These are phyloP conservation scores for Botia kubotai DNA, from an alignment of 2,797 vertebrate species.

Conservation along the genomic window DNA sequence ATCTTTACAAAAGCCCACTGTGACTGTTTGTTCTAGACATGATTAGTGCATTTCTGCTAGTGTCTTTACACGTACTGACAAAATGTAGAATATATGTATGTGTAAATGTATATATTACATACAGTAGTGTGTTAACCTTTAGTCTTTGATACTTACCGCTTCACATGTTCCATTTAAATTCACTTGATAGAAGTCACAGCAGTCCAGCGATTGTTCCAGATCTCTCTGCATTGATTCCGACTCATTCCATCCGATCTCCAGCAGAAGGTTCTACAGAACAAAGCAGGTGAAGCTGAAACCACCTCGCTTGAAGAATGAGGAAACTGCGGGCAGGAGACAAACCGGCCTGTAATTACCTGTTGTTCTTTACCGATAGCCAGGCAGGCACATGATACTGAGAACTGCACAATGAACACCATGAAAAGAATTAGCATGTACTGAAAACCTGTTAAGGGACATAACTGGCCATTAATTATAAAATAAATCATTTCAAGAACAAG, in stretches of 20 bases:
- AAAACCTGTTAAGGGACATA: constrained; percentile 74
- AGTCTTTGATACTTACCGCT: constrained; percentile 78
- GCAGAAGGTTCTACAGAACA: constrained; percentile 81
- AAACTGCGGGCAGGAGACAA: background rate
- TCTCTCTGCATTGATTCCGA: constrained; percentile 83
- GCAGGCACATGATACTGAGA: constrained; percentile 93
- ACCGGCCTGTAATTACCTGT: constrained; percentile 79
- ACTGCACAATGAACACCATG: constrained; percentile 91
- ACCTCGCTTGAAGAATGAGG: constrained; percentile 17
- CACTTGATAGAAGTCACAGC: constrained; percentile 85
- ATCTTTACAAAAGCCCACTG: background rate
- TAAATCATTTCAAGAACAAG: background rate
- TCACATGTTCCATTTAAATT: constrained; percentile 76
- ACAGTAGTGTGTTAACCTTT: background rate
- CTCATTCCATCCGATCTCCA: constrained; percentile 92
- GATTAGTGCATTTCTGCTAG: background rate
- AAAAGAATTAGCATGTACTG: constrained; percentile 97
- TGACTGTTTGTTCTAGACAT: background rate
- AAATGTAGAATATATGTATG: background rate
- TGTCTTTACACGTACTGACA: background rate
- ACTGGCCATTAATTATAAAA: background rate
- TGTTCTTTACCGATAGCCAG: constrained; percentile 89
- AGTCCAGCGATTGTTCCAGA: constrained; percentile 88
- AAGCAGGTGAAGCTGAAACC: background rate
- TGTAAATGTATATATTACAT: no score